These are phyloP conservation scores for Pandemis heparana DNA, from an alignment of 2,888 invertebrate genomes.

Conservation along the genomic window DNA sequence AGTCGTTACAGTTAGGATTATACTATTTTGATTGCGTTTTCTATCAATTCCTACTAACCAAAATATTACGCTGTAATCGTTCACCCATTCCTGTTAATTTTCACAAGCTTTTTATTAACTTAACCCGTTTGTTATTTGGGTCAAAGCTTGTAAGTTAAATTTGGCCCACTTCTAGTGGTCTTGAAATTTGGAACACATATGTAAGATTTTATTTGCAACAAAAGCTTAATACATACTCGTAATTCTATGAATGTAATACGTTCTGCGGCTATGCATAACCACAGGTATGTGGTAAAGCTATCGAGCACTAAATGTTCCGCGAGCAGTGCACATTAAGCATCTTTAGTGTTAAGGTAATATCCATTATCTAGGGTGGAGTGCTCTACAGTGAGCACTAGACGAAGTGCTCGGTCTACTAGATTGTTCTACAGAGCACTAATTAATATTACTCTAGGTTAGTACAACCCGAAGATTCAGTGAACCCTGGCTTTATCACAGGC, in stretches of 20 bases:
- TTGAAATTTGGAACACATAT: too few species aligned
- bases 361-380: conserved; percentile 44
- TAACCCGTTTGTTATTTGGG: too few species aligned
- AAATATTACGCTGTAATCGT: too few species aligned
- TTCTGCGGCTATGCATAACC: neutral
- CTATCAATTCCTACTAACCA: too few species aligned
- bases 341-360: conserved; percentile 48
- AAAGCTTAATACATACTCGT: too few species aligned
- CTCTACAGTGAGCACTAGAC: conserved; percentile 49
- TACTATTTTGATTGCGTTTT: too few species aligned
- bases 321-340: conserved; percentile 14
- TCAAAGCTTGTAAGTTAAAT: too few species aligned
- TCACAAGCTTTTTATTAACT: too few species aligned
- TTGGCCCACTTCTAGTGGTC: too few species aligned
- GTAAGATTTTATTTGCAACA: too few species aligned
- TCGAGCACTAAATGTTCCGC: neutral
- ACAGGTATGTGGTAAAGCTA: neutral
- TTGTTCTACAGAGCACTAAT: conserved; percentile 59
- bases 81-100: too few species aligned
- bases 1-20: too few species aligned
- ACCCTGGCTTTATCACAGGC: neutral
- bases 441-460: conserved; percentile 30
- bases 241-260: neutral
- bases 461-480: neutral
- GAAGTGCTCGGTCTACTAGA: conserved; percentile 54